A percentile compares a stretch with the other conserved stretches of the same genome.
Evolutionary conservation across 2,797 vertebrate genomes (phyloP).

Genomic region (Onychomys arenicola): DNA sequence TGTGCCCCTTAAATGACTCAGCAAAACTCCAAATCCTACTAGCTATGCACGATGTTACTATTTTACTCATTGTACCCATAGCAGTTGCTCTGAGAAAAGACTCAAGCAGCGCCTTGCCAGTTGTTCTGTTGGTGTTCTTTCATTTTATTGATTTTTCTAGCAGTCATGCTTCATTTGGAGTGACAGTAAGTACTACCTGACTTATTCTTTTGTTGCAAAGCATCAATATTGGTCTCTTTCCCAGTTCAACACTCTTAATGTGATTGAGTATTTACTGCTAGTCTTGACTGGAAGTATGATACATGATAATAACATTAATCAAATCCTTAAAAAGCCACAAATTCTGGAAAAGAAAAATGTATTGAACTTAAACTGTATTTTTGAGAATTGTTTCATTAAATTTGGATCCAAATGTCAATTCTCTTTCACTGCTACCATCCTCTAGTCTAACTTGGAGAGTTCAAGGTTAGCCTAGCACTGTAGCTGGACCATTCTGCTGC

Average conservation of each 20-base stretch:
- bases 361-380: slow-evolving; percentile 10
- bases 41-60: background rate
- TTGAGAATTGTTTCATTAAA: background rate
- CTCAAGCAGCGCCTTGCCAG: background rate
- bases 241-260: slow-evolving; percentile 1
- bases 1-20: background rate
- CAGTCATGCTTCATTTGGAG: slow-evolving; percentile 51
- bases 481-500: background rate
- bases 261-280: slow-evolving; percentile 53
- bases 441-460: background rate
- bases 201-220: slow-evolving; percentile 63
- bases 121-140: slow-evolving; percentile 64
- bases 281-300: slow-evolving; percentile 57
- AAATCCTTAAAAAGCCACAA: slow-evolving; percentile 39
- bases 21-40: slow-evolving; percentile 33
- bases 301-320: slow-evolving; percentile 40
- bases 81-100: background rate
- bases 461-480: background rate
- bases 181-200: slow-evolving; percentile 64
- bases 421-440: background rate
- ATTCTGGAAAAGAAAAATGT: slow-evolving; percentile 44
- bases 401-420: background rate
- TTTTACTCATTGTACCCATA: slow-evolving; percentile 26
- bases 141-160: slow-evolving; percentile 55
- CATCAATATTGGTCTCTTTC: slow-evolving; percentile 55